Conservation (phyloP, 2,797 vertebrate species). For the Clarias pachynema region DNA sequence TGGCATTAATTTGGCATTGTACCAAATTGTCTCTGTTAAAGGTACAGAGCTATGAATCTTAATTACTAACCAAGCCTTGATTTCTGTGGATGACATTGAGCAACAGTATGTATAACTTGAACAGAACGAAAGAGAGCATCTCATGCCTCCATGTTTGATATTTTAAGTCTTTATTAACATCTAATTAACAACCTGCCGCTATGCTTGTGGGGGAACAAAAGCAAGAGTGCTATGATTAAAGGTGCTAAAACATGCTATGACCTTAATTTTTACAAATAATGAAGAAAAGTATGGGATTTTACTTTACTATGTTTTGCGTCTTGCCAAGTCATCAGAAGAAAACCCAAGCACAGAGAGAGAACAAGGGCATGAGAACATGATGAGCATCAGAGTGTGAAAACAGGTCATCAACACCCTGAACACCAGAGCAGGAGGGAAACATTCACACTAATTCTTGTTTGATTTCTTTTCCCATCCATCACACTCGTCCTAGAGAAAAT, state of each 20-base stretch:
- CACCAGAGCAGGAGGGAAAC: constrained; percentile 19
- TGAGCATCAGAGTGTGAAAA: constrained; percentile 28
- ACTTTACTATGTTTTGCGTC: neutral
- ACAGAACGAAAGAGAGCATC: neutral
- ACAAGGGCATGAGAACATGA: neutral
- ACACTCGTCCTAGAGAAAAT: neutral
- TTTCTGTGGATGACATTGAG: neutral
- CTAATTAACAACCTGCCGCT: neutral
- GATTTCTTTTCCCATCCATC: neutral
- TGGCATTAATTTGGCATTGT: neutral
- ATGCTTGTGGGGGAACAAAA: neutral
- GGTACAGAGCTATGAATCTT: neutral
- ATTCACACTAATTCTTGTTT: constrained; percentile 11
- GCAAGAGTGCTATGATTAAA: neutral
- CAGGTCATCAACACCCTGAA: constrained; percentile 32
- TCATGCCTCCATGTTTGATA: constrained; percentile 10
- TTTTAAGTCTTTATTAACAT: constrained; percentile 31
- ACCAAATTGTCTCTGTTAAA: neutral
- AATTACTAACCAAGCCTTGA: neutral
- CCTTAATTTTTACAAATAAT: neutral
- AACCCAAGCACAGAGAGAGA: neutral
- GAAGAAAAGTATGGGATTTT: neutral
- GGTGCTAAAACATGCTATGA: neutral
- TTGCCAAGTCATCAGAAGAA: neutral
- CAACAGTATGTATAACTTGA: neutral